A percentile compares a stretch with the other conserved stretches of the same genome.
These are phyloP conservation scores for Caenorhabditis sp. DNA, from an alignment of 2,888 invertebrate species.

Conservation along the genomic window DNA sequence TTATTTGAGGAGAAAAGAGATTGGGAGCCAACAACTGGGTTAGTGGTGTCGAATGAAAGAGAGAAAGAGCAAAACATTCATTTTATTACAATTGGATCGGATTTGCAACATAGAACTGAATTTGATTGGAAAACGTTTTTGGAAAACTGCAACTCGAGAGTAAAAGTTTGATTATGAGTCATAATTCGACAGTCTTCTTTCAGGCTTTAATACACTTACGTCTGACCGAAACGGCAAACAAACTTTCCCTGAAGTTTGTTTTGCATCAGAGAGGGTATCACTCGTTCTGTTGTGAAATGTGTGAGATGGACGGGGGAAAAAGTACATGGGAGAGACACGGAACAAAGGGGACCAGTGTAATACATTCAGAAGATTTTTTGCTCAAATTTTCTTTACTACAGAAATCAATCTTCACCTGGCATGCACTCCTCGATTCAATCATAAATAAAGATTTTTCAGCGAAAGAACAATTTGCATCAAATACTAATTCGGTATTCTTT, in stretches of 20 bases:
- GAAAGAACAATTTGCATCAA: too few relatives aligned
- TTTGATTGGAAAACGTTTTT: neutral
- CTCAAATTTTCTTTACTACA: too few relatives aligned
- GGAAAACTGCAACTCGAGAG: neutral
- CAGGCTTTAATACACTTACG: slow-evolving; percentile 5
- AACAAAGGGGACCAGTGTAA: neutral
- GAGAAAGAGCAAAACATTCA: slow-evolving; percentile 26
- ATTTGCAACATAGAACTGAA: neutral
- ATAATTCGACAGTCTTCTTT: neutral
- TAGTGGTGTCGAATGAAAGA: slow-evolving; percentile 1
- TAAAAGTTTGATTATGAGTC: slow-evolving; percentile 2
- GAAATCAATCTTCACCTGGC: too few relatives aligned
- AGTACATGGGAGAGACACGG: neutral
- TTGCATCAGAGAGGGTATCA: slow-evolving; percentile 11
- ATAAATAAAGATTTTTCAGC: too few relatives aligned
- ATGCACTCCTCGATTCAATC: too few relatives aligned
- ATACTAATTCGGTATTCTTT: too few relatives aligned
- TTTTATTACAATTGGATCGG: slow-evolving; percentile 44
- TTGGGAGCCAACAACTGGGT: slow-evolving; percentile 6
- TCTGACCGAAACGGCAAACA: slow-evolving; percentile 1
- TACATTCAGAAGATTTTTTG: neutral
- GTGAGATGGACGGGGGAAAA: slow-evolving; percentile 1
- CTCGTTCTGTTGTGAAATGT: neutral
- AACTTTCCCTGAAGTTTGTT: slow-evolving; percentile 7
- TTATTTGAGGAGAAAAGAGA: slow-evolving; percentile 46